Evolutionary conservation across 2,797 vertebrate species (phyloP).

Genomic region (Simalia tracyae): DNA sequence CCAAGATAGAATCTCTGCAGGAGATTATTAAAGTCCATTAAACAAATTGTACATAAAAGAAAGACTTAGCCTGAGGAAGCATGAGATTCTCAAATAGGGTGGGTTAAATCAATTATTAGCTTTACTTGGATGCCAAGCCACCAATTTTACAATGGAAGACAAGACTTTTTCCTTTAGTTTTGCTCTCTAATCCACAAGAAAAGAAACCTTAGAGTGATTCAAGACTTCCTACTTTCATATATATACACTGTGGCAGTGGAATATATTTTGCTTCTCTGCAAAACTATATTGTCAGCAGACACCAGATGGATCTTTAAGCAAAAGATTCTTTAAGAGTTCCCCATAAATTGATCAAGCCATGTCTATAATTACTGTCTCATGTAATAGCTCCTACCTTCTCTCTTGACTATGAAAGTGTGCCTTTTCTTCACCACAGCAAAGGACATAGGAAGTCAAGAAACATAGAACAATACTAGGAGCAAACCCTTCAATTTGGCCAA

Average conservation of each 20-base stretch:
- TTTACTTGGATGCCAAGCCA: neutral
- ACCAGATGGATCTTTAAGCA: neutral
- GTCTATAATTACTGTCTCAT: neutral
- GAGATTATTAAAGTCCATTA: slow-evolving; percentile 10
- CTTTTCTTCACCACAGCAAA: neutral
- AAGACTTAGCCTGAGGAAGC: neutral
- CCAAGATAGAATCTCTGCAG: neutral
- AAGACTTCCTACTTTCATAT: neutral
- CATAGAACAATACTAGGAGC: neutral
- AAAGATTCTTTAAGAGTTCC: neutral
- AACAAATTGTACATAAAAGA: slow-evolving; percentile 3
- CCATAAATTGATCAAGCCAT: neutral
- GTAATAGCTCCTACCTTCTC: neutral
- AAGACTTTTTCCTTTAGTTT: neutral
- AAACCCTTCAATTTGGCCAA: neutral
- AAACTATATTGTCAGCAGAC: neutral
- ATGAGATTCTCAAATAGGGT: neutral
- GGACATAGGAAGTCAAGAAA: neutral
- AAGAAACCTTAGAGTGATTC: neutral
- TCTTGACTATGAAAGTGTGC: neutral
- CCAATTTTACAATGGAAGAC: neutral
- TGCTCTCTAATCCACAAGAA: neutral
- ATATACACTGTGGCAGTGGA: neutral
- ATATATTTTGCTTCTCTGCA: neutral
- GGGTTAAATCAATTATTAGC: neutral